Evolutionary conservation across 2,113 vertebrate species (phyloP).

Genomic region (Gadus chalcogrammus): DNA sequence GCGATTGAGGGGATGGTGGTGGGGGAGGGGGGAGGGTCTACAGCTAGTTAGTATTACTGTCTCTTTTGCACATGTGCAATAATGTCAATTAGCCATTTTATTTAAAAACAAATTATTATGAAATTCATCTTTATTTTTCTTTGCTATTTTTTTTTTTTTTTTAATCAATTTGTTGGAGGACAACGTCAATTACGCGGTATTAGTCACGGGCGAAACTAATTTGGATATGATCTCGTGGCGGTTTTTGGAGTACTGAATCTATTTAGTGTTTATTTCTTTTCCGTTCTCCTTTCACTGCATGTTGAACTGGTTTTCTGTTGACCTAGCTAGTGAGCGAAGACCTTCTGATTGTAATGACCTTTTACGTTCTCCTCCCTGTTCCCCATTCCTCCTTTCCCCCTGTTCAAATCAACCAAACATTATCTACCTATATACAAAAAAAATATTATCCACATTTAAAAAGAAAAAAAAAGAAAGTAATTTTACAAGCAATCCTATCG

Average conservation of each 20-base stretch:
- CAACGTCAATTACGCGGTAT: constrained; percentile 23
- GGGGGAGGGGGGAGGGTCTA: constrained; percentile 32
- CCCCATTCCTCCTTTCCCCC: too few relatives aligned
- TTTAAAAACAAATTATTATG: constrained; percentile 41
- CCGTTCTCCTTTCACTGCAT: constrained; percentile 49
- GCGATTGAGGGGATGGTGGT: constrained; percentile 6
- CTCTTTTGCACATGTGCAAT: constrained; percentile 71
- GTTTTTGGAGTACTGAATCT: constrained; percentile 18
- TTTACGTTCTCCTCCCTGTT: constrained; percentile 33
- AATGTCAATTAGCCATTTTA: constrained; percentile 67
- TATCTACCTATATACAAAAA: constrained; percentile 61
- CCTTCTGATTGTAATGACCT: constrained; percentile 71
- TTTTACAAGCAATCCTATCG: constrained; percentile 60
- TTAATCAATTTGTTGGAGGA: neutral
- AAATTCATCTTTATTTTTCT: constrained; percentile 41
- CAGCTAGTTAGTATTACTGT: constrained; percentile 69
- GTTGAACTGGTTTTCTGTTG: constrained; percentile 58
- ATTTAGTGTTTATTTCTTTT: constrained; percentile 3
- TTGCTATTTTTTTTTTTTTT: constrained; percentile 24
- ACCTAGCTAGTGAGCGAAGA: constrained; percentile 68
- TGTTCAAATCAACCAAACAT: constrained; percentile 60
- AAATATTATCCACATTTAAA: constrained; percentile 65
- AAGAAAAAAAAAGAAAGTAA: constrained; percentile 32
- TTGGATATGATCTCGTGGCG: constrained; percentile 48
- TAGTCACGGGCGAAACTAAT: constrained; percentile 40